phyloP scores from a whole-genome alignment of 2,888 invertebrate genomes.

The Sesia apiformis region DNA sequence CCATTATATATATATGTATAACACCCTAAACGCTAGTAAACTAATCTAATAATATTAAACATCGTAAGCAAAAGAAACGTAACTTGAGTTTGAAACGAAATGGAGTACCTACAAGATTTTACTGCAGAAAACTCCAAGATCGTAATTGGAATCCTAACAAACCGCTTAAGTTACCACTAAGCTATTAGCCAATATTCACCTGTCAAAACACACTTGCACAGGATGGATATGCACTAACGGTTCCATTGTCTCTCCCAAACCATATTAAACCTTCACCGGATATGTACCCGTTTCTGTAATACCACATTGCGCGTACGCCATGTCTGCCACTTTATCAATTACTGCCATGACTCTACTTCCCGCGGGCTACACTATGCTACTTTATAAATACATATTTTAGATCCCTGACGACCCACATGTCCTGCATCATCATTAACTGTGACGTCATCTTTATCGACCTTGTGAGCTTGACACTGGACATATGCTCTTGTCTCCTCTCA shows the following conservation, averaged over 20 bases:
- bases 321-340: conserved; percentile 56
- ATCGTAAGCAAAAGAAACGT: too few species aligned
- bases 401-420: conserved; percentile 38
- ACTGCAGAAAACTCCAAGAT: neutral
- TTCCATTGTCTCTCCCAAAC: conserved; percentile 12
- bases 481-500: conserved; percentile 38
- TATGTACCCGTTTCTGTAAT: conserved; percentile 1
- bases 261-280: neutral
- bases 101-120: neutral
- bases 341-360: conserved; percentile 30
- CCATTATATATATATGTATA: too few species aligned
- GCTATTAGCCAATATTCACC: neutral
- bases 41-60: too few species aligned
- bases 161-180: neutral
- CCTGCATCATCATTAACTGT: conserved; percentile 47
- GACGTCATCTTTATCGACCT: conserved; percentile 57
- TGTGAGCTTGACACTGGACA: conserved; percentile 39
- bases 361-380: conserved; percentile 14
- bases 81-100: neutral
- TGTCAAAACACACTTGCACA: neutral
- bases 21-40: too few species aligned
- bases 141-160: neutral
- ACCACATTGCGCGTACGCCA: conserved; percentile 13
- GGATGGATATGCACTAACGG: conserved; percentile 22
- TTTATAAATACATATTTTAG: conserved; percentile 8